phyloP scores from a whole-genome alignment of 2,888 invertebrate species.

The Spilosoma lubricipeda region DNA sequence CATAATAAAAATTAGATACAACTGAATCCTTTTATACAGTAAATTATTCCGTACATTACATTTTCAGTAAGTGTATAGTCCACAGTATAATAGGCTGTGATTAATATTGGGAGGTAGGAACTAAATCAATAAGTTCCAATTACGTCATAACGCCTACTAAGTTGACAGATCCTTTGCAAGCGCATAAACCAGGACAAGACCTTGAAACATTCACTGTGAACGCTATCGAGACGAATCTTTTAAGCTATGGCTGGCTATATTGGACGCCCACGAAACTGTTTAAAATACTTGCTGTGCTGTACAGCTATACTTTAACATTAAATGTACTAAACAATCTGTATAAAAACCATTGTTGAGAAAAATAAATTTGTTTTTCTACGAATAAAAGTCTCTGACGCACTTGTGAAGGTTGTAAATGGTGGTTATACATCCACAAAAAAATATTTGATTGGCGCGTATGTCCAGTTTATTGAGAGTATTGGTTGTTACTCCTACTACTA shows the following conservation, averaged over 20 bases:
- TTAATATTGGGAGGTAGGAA: slow-evolving; percentile 43
- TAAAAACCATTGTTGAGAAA: slow-evolving; percentile 1
- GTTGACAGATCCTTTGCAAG: slow-evolving; percentile 83
- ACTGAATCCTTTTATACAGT: neutral
- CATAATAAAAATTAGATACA: neutral
- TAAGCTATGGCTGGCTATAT: slow-evolving; percentile 67
- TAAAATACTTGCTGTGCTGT: slow-evolving; percentile 40
- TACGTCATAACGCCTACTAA: slow-evolving; percentile 79
- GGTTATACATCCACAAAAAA: slow-evolving; percentile 20
- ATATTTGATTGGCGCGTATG: neutral
- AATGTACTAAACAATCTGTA: neutral
- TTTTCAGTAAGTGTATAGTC: neutral
- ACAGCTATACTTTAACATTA: slow-evolving; percentile 18
- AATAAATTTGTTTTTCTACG: slow-evolving; percentile 22
- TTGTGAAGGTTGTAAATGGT: slow-evolving; percentile 21
- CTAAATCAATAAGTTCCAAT: slow-evolving; percentile 63
- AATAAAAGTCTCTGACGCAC: slow-evolving; percentile 33
- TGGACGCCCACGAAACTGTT: slow-evolving; percentile 75
- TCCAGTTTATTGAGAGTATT: neutral
- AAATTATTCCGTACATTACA: slow-evolving; percentile 2
- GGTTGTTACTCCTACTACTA: slow-evolving; percentile 26
- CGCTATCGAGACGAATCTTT: slow-evolving; percentile 82
- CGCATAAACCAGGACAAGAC: slow-evolving; percentile 80
- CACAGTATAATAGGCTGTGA: neutral
- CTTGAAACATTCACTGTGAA: slow-evolving; percentile 84